Evolutionary conservation across 2,113 vertebrate species (phyloP).

Genomic region (Bos indicus): DNA sequence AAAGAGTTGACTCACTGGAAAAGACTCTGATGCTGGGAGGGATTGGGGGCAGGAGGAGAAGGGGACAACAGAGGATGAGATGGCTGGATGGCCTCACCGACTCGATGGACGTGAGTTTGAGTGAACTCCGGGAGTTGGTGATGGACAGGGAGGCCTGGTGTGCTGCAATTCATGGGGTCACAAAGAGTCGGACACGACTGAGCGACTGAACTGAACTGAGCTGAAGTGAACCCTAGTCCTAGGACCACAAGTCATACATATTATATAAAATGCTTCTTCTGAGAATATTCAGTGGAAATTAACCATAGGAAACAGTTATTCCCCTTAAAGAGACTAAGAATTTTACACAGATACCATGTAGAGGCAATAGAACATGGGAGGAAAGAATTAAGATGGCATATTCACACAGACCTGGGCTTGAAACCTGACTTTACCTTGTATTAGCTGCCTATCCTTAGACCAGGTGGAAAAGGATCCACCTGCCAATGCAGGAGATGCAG

Average conservation of each 20-base stretch:
- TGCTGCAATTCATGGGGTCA: too few relatives aligned
- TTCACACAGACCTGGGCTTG: not conserved
- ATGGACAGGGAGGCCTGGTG: too few relatives aligned
- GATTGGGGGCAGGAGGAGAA: too few relatives aligned
- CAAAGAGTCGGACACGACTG: too few relatives aligned
- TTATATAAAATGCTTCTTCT: not conserved
- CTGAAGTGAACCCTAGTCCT: not conserved
- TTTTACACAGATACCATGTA: not conserved
- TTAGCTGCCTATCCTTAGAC: not conserved
- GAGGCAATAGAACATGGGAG: not conserved
- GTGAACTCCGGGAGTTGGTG: too few relatives aligned
- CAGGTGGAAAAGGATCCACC: not conserved
- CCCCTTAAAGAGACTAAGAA: not conserved
- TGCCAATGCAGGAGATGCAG: not conserved
- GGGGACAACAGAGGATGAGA: too few relatives aligned
- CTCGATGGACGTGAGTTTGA: too few relatives aligned
- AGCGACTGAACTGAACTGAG: too few relatives aligned
- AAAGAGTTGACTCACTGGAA: too few relatives aligned
- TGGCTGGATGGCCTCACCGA: too few relatives aligned
- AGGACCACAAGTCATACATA: not conserved
- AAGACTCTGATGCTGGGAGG: too few relatives aligned
- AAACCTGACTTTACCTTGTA: not conserved
- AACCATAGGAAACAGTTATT: not conserved
- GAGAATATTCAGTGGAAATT: not conserved
- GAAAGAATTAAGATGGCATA: not conserved